A percentile compares a stretch with the other conserved stretches of the same genome.
phyloP scores from a whole-genome alignment of 2,797 vertebrate species.

The Buphagus erythrorhynchus region DNA sequence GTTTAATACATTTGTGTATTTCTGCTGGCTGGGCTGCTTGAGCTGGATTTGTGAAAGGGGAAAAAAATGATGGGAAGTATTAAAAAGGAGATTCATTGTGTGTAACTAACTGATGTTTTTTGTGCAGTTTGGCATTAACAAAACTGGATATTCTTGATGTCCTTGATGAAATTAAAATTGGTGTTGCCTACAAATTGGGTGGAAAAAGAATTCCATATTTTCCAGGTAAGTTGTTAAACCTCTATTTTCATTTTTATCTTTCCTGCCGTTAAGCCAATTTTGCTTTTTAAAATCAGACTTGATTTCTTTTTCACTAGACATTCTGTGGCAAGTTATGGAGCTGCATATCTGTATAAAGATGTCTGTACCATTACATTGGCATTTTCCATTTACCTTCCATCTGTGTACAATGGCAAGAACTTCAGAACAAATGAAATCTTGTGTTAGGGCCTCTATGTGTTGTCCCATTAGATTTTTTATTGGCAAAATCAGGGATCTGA shows the following conservation, averaged over 20 bases:
- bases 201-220: constrained; percentile 96
- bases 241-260: background rate
- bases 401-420: background rate
- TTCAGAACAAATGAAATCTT: background rate
- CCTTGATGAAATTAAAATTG: constrained; percentile 95
- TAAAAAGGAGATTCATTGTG: background rate
- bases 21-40: background rate
- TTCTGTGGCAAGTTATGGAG: background rate
- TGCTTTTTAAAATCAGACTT: background rate
- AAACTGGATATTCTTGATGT: constrained; percentile 98
- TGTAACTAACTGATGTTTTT: constrained; percentile 1
- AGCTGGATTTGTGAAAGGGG: background rate
- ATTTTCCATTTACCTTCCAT: background rate
- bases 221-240: constrained; percentile 83
- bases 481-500: background rate
- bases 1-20: background rate
- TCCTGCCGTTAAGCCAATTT: background rate
- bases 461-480: background rate
- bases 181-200: constrained; percentile 92
- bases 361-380: background rate
- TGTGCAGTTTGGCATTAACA: constrained; percentile 91
- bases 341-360: background rate
- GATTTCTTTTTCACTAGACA: background rate
- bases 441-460: background rate
- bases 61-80: background rate